Evolutionary conservation across 2,113 vertebrate genomes (phyloP).

Genomic region (Myiozetetes cayanensis): DNA sequence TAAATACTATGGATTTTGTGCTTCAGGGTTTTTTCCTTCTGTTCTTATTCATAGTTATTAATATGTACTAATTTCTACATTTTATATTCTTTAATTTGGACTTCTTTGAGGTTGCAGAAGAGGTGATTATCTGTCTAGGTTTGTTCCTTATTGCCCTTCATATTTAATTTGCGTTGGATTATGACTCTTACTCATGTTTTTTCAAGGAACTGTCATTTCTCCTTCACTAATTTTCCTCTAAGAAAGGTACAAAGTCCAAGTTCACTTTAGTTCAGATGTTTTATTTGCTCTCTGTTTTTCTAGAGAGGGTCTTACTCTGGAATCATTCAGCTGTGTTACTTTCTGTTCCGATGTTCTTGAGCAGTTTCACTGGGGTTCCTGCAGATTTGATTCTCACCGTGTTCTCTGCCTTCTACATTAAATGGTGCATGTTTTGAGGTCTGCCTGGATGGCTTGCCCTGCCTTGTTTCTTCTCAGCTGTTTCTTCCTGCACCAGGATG

Average conservation of each 20-base stretch:
- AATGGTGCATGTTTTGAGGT: background rate
- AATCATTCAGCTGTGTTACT: background rate
- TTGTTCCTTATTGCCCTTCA: background rate
- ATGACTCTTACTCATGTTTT: background rate
- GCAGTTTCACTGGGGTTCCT: background rate
- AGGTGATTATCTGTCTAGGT: background rate
- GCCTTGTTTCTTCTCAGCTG: background rate
- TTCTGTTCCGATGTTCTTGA: background rate
- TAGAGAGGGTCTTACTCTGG: background rate
- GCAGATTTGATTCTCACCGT: background rate
- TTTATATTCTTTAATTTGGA: background rate
- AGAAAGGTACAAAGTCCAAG: background rate
- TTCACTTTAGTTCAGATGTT: background rate
- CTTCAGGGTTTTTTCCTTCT: background rate
- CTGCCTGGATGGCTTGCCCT: background rate
- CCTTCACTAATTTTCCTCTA: background rate
- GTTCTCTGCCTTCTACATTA: background rate
- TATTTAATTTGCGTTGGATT: background rate
- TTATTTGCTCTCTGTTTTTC: background rate
- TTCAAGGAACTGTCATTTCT: background rate
- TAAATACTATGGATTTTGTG: background rate
- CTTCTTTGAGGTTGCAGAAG: background rate
- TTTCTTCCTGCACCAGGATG: background rate
- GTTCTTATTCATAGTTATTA: background rate
- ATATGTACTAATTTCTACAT: background rate